These are phyloP conservation scores for Dynastes tityus DNA, from an alignment of 2,888 invertebrate genomes.

Conservation along the genomic window DNA sequence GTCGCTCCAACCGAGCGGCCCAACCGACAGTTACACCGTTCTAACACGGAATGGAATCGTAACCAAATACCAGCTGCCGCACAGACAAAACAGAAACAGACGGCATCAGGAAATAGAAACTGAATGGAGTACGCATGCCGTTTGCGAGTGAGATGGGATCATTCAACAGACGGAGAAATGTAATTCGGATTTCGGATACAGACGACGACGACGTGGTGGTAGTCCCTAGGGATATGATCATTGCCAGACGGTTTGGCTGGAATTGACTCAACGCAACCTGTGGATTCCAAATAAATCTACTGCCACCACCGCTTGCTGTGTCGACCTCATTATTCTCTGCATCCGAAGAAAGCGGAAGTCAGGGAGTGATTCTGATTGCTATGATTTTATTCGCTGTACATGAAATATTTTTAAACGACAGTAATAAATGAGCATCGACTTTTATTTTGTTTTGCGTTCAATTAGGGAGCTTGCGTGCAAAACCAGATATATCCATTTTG, in stretches of 20 bases:
- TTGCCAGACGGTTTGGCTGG: slow-evolving; percentile 67
- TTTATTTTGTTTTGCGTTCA: no score
- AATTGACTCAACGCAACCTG: slow-evolving; percentile 65
- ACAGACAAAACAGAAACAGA: slow-evolving; percentile 55
- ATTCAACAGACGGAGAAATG: slow-evolving; percentile 68
- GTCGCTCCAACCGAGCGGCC: slow-evolving; percentile 21
- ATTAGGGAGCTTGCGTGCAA: neutral
- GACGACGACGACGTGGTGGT: slow-evolving; percentile 53
- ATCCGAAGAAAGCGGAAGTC: slow-evolving; percentile 37
- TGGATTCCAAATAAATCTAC: slow-evolving; percentile 71
- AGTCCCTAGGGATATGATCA: slow-evolving; percentile 63
- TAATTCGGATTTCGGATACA: slow-evolving; percentile 27
- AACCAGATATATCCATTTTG: neutral
- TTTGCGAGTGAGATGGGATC: slow-evolving; percentile 66
- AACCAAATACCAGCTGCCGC: slow-evolving; percentile 47
- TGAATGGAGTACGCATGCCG: slow-evolving; percentile 64
- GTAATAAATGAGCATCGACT: neutral
- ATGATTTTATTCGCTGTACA: slow-evolving; percentile 53
- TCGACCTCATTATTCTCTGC: slow-evolving; percentile 4
- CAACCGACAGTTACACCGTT: slow-evolving; percentile 26
- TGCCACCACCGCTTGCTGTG: slow-evolving; percentile 3
- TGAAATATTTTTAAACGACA: neutral
- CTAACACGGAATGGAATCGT: slow-evolving; percentile 38
- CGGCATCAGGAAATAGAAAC: slow-evolving; percentile 63
- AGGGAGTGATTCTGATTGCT: slow-evolving; percentile 59